Percentiles rank a stretch among this genome's conserved stretches.
phyloP scores from a whole-genome alignment of 2,888 invertebrate species.

The Camponotus fellah region DNA sequence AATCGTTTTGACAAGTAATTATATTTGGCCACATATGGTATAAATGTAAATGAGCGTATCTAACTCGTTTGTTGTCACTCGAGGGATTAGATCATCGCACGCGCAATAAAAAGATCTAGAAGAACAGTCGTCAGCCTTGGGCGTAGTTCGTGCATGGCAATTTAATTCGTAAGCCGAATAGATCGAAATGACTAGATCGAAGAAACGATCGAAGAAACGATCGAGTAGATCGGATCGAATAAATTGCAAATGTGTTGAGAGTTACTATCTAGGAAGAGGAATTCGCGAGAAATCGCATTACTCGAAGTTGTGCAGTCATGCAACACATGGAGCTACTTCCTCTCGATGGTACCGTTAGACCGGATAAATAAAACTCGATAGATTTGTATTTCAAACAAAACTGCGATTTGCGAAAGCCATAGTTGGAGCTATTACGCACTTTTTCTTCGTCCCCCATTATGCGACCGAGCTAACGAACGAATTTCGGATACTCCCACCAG shows the following conservation, averaged over 20 bases:
- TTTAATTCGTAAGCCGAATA: slow-evolving; percentile 40
- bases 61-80: slow-evolving; percentile 22
- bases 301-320: slow-evolving; percentile 42
- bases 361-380: slow-evolving; percentile 65
- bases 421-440: slow-evolving; percentile 59
- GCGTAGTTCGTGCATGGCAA: slow-evolving; percentile 34
- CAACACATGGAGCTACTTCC: slow-evolving; percentile 62
- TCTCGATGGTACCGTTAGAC: slow-evolving; percentile 69
- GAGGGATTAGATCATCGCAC: slow-evolving; percentile 34
- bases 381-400: slow-evolving; percentile 54
- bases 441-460: slow-evolving; percentile 49
- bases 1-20: slow-evolving; percentile 29
- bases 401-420: slow-evolving; percentile 16
- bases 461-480: slow-evolving; percentile 31
- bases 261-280: slow-evolving; percentile 28
- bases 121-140: slow-evolving; percentile 25
- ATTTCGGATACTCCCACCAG: slow-evolving; percentile 27
- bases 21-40: slow-evolving; percentile 10
- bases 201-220: background rate
- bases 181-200: slow-evolving; percentile 21
- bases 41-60: slow-evolving; percentile 24
- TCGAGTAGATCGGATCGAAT: background rate
- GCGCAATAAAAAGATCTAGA: slow-evolving; percentile 7
- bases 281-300: slow-evolving; percentile 36
- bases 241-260: slow-evolving; percentile 19